Conservation (phyloP, 1,140 invertebrate species). For the Rhopalosiphum padi region DNA sequence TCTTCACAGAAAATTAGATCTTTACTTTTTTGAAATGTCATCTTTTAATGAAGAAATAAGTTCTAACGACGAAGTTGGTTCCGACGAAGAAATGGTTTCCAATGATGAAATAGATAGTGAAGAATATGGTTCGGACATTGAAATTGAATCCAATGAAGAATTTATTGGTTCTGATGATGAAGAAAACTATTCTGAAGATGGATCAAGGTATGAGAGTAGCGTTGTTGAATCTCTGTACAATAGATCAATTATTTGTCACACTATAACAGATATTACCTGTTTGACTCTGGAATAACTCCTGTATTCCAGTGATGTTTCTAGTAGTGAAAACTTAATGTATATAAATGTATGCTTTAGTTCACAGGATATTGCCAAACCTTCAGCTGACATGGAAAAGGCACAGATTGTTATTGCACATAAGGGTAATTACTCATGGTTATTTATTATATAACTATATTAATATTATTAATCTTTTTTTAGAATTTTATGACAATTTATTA, state of each 20-base stretch:
- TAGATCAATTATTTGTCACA: background rate
- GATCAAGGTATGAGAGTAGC: background rate
- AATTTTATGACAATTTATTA: conserved; percentile 81
- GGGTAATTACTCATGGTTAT: conserved; percentile 58
- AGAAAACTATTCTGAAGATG: background rate
- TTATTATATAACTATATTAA: background rate
- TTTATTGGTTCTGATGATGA: background rate
- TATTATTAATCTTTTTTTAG: conserved; percentile 61
- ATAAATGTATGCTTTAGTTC: conserved; percentile 25
- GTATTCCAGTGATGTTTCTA: background rate
- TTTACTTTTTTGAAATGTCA: background rate
- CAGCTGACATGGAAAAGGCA: conserved; percentile 73
- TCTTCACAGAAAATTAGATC: no score
- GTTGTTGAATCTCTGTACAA: background rate
- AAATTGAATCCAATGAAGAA: background rate
- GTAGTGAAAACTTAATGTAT: background rate
- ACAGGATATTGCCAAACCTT: conserved; percentile 4
- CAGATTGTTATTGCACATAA: conserved; percentile 79
- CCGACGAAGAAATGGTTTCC: background rate
- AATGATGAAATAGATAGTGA: background rate
- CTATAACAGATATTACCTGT: background rate
- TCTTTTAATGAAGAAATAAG: conserved; percentile 8
- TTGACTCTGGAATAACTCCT: background rate
- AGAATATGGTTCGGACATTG: background rate
- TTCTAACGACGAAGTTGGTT: background rate